A percentile compares a stretch with the other conserved stretches of the same genome.
Conservation (phyloP, 2,113 vertebrate genomes). For the Ptychochromis oligacanthus region DNA sequence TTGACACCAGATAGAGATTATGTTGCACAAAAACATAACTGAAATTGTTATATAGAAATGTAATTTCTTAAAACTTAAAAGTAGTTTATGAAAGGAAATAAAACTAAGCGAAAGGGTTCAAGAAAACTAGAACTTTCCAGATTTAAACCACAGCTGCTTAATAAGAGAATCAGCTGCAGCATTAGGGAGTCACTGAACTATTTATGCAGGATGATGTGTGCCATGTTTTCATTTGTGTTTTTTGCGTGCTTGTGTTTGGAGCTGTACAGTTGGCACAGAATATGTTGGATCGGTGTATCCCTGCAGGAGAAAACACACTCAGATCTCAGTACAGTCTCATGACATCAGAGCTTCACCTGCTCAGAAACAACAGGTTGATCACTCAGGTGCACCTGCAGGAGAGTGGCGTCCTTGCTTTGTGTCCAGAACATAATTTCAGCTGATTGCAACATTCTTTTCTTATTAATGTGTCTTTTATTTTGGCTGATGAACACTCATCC, state of each 20-base stretch:
- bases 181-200: neutral
- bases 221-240: neutral
- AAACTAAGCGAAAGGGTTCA: neutral
- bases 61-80: neutral
- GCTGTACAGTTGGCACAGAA: slow-evolving; percentile 2
- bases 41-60: neutral
- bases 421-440: slow-evolving; percentile 43
- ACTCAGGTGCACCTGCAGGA: slow-evolving; percentile 10
- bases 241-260: slow-evolving; percentile 7
- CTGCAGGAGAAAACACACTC: slow-evolving; percentile 28
- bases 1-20: too few relatives aligned
- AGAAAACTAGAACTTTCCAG: neutral
- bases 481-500: slow-evolving; percentile 50
- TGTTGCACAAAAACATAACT: neutral
- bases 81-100: neutral
- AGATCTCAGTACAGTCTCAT: neutral
- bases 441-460: slow-evolving; percentile 58
- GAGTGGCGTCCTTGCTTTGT: neutral
- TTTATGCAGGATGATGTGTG: neutral
- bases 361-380: slow-evolving; percentile 24
- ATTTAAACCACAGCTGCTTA: neutral
- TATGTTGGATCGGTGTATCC: neutral
- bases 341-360: slow-evolving; percentile 35
- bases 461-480: slow-evolving; percentile 62
- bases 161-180: neutral